phyloP scores from a whole-genome alignment of 2,888 invertebrate genomes.

The Dynastes tityus region DNA sequence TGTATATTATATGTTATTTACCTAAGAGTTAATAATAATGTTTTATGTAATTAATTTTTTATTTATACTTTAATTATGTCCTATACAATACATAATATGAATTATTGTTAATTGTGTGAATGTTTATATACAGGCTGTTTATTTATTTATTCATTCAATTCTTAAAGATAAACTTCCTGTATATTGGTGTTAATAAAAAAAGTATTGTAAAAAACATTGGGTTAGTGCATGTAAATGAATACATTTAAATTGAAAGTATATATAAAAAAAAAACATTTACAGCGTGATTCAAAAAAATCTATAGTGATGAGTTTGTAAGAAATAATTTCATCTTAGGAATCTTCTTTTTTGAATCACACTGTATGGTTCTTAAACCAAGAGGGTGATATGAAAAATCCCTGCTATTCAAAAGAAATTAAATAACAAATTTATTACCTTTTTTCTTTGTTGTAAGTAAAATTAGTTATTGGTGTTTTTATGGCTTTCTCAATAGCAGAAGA shows the following conservation, averaged over 20 bases:
- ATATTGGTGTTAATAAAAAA: conserved; percentile 12
- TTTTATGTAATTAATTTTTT: conserved; percentile 7
- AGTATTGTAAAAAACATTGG: background rate
- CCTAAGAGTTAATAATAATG: conserved; percentile 34
- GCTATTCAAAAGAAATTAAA: too few relatives aligned
- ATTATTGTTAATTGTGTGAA: conserved; percentile 19
- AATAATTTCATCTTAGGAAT: too few relatives aligned
- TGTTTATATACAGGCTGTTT: conserved; percentile 12
- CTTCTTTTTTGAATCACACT: too few relatives aligned
- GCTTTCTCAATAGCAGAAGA: too few relatives aligned
- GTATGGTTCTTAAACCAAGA: too few relatives aligned
- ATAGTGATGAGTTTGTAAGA: too few relatives aligned
- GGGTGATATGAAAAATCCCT: too few relatives aligned
- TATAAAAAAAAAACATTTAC: background rate
- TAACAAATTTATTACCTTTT: too few relatives aligned
- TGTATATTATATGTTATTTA: conserved; percentile 5
- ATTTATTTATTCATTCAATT: background rate
- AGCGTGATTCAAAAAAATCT: too few relatives aligned
- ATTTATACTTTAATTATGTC: background rate
- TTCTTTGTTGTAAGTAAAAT: too few relatives aligned
- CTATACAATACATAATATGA: conserved; percentile 5
- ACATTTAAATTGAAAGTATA: background rate
- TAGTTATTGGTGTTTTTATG: too few relatives aligned
- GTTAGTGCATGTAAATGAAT: background rate
- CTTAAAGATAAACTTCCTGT: background rate